Percentiles rank a stretch among this genome's conserved stretches.
Conservation (phyloP, 2,888 invertebrate genomes). For the Chromoteleia sp. region DNA sequence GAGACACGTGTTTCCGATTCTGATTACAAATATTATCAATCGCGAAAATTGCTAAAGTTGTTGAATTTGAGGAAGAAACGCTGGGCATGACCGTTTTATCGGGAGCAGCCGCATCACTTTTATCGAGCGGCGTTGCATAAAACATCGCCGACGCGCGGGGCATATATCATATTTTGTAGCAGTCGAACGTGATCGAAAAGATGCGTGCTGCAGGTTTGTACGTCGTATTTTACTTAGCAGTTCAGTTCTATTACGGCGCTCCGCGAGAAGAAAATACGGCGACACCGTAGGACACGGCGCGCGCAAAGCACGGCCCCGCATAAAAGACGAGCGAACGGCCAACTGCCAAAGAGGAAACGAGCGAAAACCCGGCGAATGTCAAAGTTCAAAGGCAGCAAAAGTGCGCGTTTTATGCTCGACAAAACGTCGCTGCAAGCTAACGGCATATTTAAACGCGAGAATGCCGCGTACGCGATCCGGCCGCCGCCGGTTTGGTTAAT, state of each 20-base stretch:
- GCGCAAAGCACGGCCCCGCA: slow-evolving; percentile 37
- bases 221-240: slow-evolving; percentile 44
- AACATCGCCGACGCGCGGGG: slow-evolving; percentile 24
- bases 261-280: slow-evolving; percentile 45
- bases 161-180: slow-evolving; percentile 51
- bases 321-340: slow-evolving; percentile 51
- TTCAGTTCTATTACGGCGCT: slow-evolving; percentile 45
- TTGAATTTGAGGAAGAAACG: slow-evolving; percentile 13
- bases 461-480: slow-evolving; percentile 38
- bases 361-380: slow-evolving; percentile 63
- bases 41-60: slow-evolving; percentile 23
- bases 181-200: slow-evolving; percentile 52
- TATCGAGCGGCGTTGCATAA: slow-evolving; percentile 51
- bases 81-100: slow-evolving; percentile 31
- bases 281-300: slow-evolving; percentile 40
- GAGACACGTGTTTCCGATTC: slow-evolving; percentile 1
- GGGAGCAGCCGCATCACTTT: slow-evolving; percentile 40
- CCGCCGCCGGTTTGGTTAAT: slow-evolving; percentile 51
- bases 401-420: slow-evolving; percentile 68
- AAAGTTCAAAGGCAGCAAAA: slow-evolving; percentile 69
- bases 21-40: slow-evolving; percentile 44
- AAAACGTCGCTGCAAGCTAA: slow-evolving; percentile 61
- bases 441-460: slow-evolving; percentile 65
- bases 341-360: slow-evolving; percentile 63
- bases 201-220: slow-evolving; percentile 46